Conservation (phyloP, 2,113 vertebrate species). For the Scophthalmus maximus region DNA sequence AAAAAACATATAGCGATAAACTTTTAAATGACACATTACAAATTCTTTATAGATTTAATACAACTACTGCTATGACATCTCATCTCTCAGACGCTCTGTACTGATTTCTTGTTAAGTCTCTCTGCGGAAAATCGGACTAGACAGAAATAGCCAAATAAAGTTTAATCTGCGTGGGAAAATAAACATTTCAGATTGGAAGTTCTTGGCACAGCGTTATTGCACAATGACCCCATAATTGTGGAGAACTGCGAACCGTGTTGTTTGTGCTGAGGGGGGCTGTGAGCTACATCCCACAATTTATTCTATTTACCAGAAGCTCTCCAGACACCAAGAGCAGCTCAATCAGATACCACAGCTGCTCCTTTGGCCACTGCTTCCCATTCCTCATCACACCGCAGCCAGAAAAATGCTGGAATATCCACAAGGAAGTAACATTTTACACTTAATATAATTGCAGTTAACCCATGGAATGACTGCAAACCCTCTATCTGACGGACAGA, state of each 20-base stretch:
- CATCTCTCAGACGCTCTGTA: background rate
- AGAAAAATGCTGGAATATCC: slow-evolving; percentile 37
- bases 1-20: too few species aligned
- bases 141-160: slow-evolving; percentile 37
- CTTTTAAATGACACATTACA: too few species aligned
- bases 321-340: slow-evolving; percentile 42
- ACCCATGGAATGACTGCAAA: slow-evolving; percentile 34
- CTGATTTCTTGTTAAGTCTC: slow-evolving; percentile 27
- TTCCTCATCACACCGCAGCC: slow-evolving; percentile 17
- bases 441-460: slow-evolving; percentile 41
- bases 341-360: slow-evolving; percentile 33
- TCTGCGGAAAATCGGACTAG: slow-evolving; percentile 43
- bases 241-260: slow-evolving; percentile 10
- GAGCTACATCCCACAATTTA: slow-evolving; percentile 52
- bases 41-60: too few species aligned
- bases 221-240: slow-evolving; percentile 50
- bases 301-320: slow-evolving; percentile 47
- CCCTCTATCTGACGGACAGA: slow-evolving; percentile 13
- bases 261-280: slow-evolving; percentile 33
- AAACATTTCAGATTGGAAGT: slow-evolving; percentile 57
- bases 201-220: slow-evolving; percentile 56
- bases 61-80: too few species aligned
- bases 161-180: slow-evolving; percentile 62
- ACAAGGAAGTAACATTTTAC: slow-evolving; percentile 18
- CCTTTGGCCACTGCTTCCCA: slow-evolving; percentile 34